A percentile compares a stretch with the other conserved stretches of the same genome.
These are phyloP conservation scores for Platycnemis pennipes DNA, from an alignment of 2,888 invertebrate genomes.

Conservation along the genomic window DNA sequence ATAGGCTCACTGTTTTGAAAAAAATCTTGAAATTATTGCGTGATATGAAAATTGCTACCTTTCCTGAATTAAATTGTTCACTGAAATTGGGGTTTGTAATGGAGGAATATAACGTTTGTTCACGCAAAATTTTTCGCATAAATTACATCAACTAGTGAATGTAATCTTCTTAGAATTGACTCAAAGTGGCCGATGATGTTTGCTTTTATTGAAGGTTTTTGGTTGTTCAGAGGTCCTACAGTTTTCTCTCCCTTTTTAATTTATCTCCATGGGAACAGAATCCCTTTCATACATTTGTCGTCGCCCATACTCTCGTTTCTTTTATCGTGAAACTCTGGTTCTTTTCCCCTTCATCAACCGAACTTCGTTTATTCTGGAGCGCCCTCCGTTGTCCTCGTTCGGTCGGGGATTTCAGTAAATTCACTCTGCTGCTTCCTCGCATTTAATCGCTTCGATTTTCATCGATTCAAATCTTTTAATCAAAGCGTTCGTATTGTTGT, in stretches of 20 bases:
- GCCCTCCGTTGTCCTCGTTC: conserved; percentile 10
- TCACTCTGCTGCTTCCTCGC: not conserved
- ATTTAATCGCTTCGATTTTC: conserved; percentile 13
- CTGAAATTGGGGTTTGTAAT: too few relatives aligned
- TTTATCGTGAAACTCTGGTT: not conserved
- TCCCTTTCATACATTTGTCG: not conserved
- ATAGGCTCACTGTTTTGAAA: too few relatives aligned
- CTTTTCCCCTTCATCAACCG: not conserved
- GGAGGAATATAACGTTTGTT: too few relatives aligned
- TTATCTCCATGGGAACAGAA: not conserved
- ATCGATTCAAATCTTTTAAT: conserved; percentile 64
- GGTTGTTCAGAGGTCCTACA: not conserved
- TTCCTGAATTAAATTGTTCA: too few relatives aligned
- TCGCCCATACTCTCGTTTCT: not conserved
- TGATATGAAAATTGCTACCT: too few relatives aligned
- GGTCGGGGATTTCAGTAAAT: conserved; percentile 21
- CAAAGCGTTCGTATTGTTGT: conserved; percentile 55
- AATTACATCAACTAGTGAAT: too few relatives aligned
- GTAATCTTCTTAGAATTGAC: too few relatives aligned
- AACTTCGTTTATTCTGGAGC: not conserved
- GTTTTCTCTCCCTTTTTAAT: not conserved
- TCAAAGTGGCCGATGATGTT: too few relatives aligned
- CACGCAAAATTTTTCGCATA: too few relatives aligned
- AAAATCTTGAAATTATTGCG: too few relatives aligned
- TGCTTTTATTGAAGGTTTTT: not conserved